These are phyloP conservation scores for Hippoglossus stenolepis DNA, from an alignment of 2,113 vertebrate species.

Conservation along the genomic window DNA sequence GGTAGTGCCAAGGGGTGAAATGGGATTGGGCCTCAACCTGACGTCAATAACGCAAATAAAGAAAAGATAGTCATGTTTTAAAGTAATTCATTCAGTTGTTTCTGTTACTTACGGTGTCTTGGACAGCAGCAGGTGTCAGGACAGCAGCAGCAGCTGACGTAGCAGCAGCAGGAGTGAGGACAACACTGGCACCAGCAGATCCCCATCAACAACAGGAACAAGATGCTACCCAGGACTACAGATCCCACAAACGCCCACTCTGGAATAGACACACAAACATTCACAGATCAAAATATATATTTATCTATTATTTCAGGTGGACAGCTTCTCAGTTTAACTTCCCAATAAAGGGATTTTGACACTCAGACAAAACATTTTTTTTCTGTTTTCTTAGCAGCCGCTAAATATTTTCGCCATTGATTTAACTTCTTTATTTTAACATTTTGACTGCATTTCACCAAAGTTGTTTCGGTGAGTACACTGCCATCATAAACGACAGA, in stretches of 20 bases:
- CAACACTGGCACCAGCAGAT: slow-evolving; percentile 99
- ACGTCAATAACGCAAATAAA: not conserved
- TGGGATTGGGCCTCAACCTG: not conserved
- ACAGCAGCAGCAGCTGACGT: slow-evolving; percentile 95
- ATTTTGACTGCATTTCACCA: too few relatives aligned
- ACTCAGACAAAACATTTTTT: too few relatives aligned
- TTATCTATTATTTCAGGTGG: too few relatives aligned
- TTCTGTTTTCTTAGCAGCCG: too few relatives aligned
- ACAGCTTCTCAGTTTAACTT: too few relatives aligned
- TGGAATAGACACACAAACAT: slow-evolving; percentile 69
- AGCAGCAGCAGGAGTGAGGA: slow-evolving; percentile 98
- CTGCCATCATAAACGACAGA: too few relatives aligned
- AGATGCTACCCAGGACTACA: slow-evolving; percentile 88
- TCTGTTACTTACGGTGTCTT: slow-evolving; percentile 88
- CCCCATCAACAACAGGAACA: slow-evolving; percentile 91
- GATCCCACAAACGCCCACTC: slow-evolving; percentile 97
- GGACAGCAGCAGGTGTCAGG: slow-evolving; percentile 98
- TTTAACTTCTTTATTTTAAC: too few relatives aligned
- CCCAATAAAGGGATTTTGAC: too few relatives aligned
- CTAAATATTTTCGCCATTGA: too few relatives aligned
- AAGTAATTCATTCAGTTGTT: not conserved
- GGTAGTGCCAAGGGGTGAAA: too few relatives aligned
- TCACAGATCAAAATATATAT: not conserved
- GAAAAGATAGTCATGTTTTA: not conserved
- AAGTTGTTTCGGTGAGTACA: too few relatives aligned